A percentile compares a stretch with the other conserved stretches of the same genome.
These are phyloP conservation scores for Huso huso DNA, from an alignment of 2,797 vertebrate genomes.

Conservation along the genomic window DNA sequence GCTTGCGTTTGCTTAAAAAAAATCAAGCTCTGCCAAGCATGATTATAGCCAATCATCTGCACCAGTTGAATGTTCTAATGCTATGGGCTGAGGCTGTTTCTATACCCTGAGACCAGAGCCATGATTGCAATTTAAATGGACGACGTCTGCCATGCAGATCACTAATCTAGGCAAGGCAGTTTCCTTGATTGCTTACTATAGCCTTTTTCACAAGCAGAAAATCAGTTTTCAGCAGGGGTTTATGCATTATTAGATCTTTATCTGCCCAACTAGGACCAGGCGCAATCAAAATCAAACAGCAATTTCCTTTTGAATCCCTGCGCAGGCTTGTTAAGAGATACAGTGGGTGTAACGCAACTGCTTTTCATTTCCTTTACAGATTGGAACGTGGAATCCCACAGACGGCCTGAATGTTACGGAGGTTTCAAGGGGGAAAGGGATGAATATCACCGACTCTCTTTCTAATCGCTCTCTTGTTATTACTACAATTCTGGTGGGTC, in stretches of 20 bases:
- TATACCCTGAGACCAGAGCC: not conserved
- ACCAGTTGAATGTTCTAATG: not conserved
- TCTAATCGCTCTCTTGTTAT: constrained; percentile 91
- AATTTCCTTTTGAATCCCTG: not conserved
- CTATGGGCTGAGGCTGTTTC: not conserved
- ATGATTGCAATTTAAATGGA: constrained; percentile 1
- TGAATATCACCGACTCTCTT: constrained; percentile 92
- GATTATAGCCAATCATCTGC: not conserved
- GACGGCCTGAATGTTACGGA: constrained; percentile 95
- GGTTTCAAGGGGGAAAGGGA: constrained; percentile 78
- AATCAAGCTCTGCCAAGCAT: not conserved
- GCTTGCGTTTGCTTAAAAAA: constrained; percentile 6
- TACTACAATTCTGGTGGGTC: constrained; percentile 89
- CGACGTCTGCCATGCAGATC: constrained; percentile 4
- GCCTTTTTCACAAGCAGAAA: not conserved
- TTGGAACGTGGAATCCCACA: constrained; percentile 85
- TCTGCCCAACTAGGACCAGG: not conserved
- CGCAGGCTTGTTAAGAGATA: not conserved
- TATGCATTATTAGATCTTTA: constrained; percentile 1
- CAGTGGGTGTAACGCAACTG: not conserved
- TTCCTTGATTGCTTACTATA: constrained; percentile 10
- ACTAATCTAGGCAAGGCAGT: constrained; percentile 4
- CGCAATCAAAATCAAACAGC: not conserved
- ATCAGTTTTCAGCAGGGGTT: not conserved
- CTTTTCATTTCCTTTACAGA: constrained; percentile 54